A percentile compares a stretch with the other conserved stretches of the same genome.
Evolutionary conservation across 2,113 vertebrate genomes (phyloP).

Genomic region (Eurypyga helias): DNA sequence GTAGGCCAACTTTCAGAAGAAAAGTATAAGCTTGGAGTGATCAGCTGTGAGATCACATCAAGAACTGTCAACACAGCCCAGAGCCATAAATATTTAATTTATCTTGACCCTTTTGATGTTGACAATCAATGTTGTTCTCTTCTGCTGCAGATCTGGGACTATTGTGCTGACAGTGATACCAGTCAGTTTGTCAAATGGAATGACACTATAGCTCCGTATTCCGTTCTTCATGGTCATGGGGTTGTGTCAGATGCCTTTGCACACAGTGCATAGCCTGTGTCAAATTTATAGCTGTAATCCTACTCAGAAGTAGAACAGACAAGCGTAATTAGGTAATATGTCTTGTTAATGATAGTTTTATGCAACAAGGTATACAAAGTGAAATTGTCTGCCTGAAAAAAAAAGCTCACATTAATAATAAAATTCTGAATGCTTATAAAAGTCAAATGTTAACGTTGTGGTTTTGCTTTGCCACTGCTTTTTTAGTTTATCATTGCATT

Average conservation of each 20-base stretch:
- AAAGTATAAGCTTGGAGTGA: constrained; percentile 11
- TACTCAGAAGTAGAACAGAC: background rate
- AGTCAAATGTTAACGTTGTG: background rate
- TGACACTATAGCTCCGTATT: constrained; percentile 29
- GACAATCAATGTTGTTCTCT: constrained; percentile 48
- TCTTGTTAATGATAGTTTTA: constrained; percentile 14
- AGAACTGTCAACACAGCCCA: constrained; percentile 55
- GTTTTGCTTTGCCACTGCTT: background rate
- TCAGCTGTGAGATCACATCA: constrained; percentile 5
- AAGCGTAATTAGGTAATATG: background rate
- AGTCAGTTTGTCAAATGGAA: constrained; percentile 57
- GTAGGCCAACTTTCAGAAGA: constrained; percentile 18
- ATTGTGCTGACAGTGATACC: constrained; percentile 45
- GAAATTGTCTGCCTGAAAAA: background rate
- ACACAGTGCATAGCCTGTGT: background rate
- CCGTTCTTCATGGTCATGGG: constrained; percentile 20
- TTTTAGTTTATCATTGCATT: background rate
- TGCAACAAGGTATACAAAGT: constrained; percentile 16
- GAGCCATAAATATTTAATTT: constrained; percentile 25
- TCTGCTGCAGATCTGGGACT: constrained; percentile 43
- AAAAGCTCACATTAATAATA: background rate
- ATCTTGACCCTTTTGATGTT: constrained; percentile 60
- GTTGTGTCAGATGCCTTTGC: constrained; percentile 39
- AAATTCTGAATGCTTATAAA: background rate
- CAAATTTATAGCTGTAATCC: background rate